phyloP scores from a whole-genome alignment of 1,140 invertebrate genomes.

The Hyles vespertilio region DNA sequence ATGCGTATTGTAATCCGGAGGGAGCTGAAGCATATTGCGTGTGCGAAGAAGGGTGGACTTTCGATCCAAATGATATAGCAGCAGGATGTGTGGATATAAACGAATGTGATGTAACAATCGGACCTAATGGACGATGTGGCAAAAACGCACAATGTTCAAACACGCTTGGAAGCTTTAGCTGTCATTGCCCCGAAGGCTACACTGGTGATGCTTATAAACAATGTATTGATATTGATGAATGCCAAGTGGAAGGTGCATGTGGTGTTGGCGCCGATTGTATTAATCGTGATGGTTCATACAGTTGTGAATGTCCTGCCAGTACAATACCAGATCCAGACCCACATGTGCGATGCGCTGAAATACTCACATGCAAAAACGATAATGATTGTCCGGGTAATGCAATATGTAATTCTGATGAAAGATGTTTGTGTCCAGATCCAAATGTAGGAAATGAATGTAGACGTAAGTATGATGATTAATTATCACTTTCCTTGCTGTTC shows the following conservation, averaged over 20 bases:
- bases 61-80: conserved; percentile 90
- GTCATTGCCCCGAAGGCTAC: conserved; percentile 86
- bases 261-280: conserved; percentile 87
- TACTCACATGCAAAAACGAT: conserved; percentile 84
- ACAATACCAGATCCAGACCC: conserved; percentile 90
- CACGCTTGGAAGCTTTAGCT: conserved; percentile 84
- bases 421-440: conserved; percentile 92
- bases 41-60: conserved; percentile 95
- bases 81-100: conserved; percentile 95
- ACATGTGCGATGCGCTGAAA: conserved; percentile 84
- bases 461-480: conserved; percentile 79
- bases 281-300: conserved; percentile 86
- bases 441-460: conserved; percentile 94
- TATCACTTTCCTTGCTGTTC: conserved; percentile 7
- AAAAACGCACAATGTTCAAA: conserved; percentile 91
- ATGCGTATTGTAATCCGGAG: conserved; percentile 92
- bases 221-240: conserved; percentile 92
- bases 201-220: conserved; percentile 86
- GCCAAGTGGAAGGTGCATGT: conserved; percentile 78
- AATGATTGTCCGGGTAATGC: conserved; percentile 92
- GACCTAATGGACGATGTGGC: conserved; percentile 88
- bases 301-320: conserved; percentile 87
- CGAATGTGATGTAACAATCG: conserved; percentile 90
- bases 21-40: conserved; percentile 93
- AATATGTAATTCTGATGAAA: conserved; percentile 85